These are phyloP conservation scores for Oscheius sp. DNA, from an alignment of 2,888 invertebrate species.

Conservation along the genomic window DNA sequence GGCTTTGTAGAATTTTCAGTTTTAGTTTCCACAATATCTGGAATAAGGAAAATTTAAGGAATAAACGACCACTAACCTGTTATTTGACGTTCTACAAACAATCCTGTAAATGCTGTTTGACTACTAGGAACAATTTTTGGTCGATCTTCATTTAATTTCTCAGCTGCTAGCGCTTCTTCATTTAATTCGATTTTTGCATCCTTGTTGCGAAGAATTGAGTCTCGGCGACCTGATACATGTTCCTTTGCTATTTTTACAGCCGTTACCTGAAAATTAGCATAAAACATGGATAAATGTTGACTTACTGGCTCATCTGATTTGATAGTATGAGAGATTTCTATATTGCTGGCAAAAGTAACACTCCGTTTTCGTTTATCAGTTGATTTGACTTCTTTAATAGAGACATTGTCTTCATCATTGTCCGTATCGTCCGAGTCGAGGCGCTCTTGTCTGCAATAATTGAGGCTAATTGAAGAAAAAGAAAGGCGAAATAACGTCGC, in stretches of 20 bases:
- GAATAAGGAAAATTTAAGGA: not conserved
- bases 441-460: conserved; percentile 9
- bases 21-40: not conserved
- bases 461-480: not conserved
- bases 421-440: conserved; percentile 30
- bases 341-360: conserved; percentile 3
- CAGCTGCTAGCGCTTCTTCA: conserved; percentile 16
- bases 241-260: not conserved
- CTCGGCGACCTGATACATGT: not conserved
- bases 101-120: conserved; percentile 18
- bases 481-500: not conserved
- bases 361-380: not conserved
- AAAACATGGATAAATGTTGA: not conserved
- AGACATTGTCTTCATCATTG: conserved; percentile 5
- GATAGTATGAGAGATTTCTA: conserved; percentile 5
- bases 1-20: not conserved
- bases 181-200: conserved; percentile 13
- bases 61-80: conserved; percentile 12
- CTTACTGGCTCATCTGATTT: conserved; percentile 5
- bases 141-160: conserved; percentile 4
- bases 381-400: not conserved
- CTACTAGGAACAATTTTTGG: conserved; percentile 25
- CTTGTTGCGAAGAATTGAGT: conserved; percentile 23
- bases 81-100: conserved; percentile 18
- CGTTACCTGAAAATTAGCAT: conserved; percentile 19